Evolutionary conservation across 2,888 invertebrate genomes (phyloP).

Genomic region (Drosophila atroscutellata): DNA sequence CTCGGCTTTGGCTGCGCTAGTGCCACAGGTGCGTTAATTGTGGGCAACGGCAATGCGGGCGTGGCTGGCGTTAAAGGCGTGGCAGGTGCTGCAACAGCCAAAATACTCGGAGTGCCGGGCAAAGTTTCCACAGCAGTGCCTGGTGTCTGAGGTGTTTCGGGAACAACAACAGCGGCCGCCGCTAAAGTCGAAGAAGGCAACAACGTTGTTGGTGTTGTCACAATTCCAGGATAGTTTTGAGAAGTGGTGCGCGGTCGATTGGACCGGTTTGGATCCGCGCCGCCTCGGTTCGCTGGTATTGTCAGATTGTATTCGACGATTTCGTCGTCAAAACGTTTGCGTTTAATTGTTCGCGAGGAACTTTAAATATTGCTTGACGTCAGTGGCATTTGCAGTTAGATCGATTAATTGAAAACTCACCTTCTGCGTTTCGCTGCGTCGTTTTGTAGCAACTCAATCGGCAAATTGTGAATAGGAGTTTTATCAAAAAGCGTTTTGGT

Average conservation of each 20-base stretch:
- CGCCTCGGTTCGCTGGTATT: conserved; percentile 85
- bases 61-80: conserved; percentile 41
- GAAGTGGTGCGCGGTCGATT: conserved; percentile 86
- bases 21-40: conserved; percentile 26
- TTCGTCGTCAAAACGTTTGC: conserved; percentile 98
- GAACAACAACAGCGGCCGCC: conserved; percentile 8
- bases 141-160: conserved; percentile 35
- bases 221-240: conserved; percentile 83
- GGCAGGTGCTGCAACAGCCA: conserved; percentile 31
- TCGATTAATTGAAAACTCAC: conserved; percentile 56
- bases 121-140: conserved; percentile 26
- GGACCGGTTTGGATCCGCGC: conserved; percentile 74
- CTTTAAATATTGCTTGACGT: conserved; percentile 84
- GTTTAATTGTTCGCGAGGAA: conserved; percentile 96
- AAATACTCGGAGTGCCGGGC: conserved; percentile 28
- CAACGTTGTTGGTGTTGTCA: conserved; percentile 36
- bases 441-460: conserved; percentile 81
- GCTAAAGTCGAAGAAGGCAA: conserved; percentile 27
- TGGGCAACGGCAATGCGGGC: conserved; percentile 36
- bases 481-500: conserved; percentile 41
- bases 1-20: conserved; percentile 42
- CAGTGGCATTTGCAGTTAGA: conserved; percentile 9
- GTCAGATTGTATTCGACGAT: conserved; percentile 95
- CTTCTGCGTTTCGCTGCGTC: conserved; percentile 83
- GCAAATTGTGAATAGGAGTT: conserved; percentile 66